These are phyloP conservation scores for Haliaeetus leucogaster DNA, from an alignment of 2,113 vertebrate genomes.

Conservation along the genomic window DNA sequence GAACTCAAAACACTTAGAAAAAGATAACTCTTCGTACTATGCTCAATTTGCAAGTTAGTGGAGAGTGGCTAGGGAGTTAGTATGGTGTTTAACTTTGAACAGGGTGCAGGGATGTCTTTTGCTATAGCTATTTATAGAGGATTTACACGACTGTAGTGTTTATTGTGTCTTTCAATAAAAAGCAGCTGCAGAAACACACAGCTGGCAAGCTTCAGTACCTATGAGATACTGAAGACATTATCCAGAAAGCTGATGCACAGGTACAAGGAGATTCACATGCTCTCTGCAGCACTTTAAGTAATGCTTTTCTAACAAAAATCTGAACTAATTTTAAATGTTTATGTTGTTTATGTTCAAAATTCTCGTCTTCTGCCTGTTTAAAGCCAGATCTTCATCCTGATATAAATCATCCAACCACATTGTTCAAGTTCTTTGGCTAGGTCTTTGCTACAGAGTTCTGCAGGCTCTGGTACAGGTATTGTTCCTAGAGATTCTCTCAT, in stretches of 20 bases:
- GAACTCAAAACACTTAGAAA: neutral
- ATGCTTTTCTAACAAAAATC: conserved; percentile 29
- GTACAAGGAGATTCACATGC: conserved; percentile 20
- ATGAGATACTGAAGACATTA: conserved; percentile 33
- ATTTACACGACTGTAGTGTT: conserved; percentile 47
- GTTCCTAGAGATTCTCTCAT: neutral
- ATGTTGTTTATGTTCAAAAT: conserved; percentile 45
- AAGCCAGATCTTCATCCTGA: conserved; percentile 6
- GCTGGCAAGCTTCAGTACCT: conserved; percentile 51
- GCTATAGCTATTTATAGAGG: conserved; percentile 47
- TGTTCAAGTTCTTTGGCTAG: neutral
- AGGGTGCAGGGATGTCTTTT: conserved; percentile 7
- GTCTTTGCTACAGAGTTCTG: neutral
- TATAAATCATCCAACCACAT: neutral
- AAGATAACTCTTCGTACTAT: neutral
- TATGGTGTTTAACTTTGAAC: neutral
- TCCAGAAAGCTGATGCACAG: conserved; percentile 40
- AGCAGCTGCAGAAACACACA: conserved; percentile 57
- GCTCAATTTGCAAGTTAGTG: neutral
- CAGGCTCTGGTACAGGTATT: neutral
- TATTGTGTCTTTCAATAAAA: conserved; percentile 61
- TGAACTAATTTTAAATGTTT: conserved; percentile 37
- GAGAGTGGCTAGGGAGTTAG: neutral
- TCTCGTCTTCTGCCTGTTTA: conserved; percentile 7
- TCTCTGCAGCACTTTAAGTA: neutral